These are phyloP conservation scores for Trichopoda pennipes DNA, from an alignment of 2,888 invertebrate species.

Conservation along the genomic window DNA sequence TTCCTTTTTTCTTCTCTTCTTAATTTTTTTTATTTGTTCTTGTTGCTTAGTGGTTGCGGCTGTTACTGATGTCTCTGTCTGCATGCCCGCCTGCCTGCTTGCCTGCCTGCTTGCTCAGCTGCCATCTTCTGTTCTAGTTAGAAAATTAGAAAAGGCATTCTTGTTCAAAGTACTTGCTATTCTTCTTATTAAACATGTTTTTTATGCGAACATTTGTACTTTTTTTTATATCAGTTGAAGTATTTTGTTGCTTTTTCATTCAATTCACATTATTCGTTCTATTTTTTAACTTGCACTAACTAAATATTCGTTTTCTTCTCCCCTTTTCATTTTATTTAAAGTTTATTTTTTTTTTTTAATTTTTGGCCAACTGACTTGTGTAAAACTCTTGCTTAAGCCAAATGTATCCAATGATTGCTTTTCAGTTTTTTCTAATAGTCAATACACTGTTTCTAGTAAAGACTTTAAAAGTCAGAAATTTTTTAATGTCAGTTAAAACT, in stretches of 20 bases:
- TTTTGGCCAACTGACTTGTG: constrained; percentile 59
- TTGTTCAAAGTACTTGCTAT: constrained; percentile 17
- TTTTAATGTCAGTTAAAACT: too few species aligned
- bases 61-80: constrained; percentile 45
- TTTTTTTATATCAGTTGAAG: constrained; percentile 28
- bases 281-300: constrained; percentile 7
- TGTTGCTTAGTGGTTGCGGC: constrained; percentile 49
- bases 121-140: constrained; percentile 32
- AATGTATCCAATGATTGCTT: constrained; percentile 59
- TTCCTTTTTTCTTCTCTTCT: not conserved
- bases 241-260: constrained; percentile 37
- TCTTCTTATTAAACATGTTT: constrained; percentile 28
- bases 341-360: constrained; percentile 52
- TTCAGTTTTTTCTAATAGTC: constrained; percentile 10
- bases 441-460: constrained; percentile 12
- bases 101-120: constrained; percentile 6
- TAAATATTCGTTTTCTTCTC: constrained; percentile 12
- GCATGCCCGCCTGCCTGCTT: constrained; percentile 3
- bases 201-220: constrained; percentile 4
- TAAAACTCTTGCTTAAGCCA: constrained; percentile 59
- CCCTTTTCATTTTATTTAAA: constrained; percentile 36
- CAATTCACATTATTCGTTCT: constrained; percentile 12
- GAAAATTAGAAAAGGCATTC: constrained; percentile 49
- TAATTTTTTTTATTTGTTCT: not conserved
- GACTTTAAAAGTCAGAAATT: too few species aligned